These are phyloP conservation scores for Trachelus tabidus DNA, from an alignment of 2,888 invertebrate species.

Conservation along the genomic window DNA sequence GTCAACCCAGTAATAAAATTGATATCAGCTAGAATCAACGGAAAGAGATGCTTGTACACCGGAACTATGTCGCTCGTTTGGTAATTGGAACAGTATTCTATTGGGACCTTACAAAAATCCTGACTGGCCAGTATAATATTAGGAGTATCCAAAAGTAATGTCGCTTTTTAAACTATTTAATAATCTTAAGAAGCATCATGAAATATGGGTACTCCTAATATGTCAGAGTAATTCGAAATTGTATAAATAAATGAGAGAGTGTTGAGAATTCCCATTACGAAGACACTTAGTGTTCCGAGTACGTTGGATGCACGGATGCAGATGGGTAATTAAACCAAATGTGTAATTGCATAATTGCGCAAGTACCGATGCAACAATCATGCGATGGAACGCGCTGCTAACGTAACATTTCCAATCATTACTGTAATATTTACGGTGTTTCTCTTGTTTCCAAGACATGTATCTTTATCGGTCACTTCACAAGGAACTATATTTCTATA, in stretches of 20 bases:
- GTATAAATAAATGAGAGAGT: conserved; percentile 35
- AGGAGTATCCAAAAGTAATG: too few species aligned
- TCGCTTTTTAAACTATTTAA: too few species aligned
- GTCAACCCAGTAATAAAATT: neutral
- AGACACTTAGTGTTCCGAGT: conserved; percentile 14
- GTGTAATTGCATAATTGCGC: conserved; percentile 42
- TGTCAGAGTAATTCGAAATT: conserved; percentile 28
- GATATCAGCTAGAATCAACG: too few species aligned
- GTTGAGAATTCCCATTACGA: conserved; percentile 31
- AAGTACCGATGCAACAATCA: conserved; percentile 7
- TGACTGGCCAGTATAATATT: conserved; percentile 11
- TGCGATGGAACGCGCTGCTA: too few species aligned
- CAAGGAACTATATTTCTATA: too few species aligned
- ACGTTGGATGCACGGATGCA: conserved; percentile 4
- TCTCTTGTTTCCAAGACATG: too few species aligned
- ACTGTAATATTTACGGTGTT: too few species aligned
- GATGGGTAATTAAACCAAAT: conserved; percentile 38
- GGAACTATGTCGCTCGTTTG: conserved; percentile 8
- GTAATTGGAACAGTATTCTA: conserved; percentile 17
- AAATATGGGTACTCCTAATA: neutral
- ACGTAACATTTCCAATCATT: too few species aligned
- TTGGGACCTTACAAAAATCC: conserved; percentile 16
- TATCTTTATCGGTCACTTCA: too few species aligned
- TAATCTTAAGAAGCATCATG: too few species aligned
- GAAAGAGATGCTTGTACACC: neutral